Percentiles rank a stretch among this genome's conserved stretches.
Conservation (phyloP, 2,888 invertebrate species). For the Philereme transversata region DNA sequence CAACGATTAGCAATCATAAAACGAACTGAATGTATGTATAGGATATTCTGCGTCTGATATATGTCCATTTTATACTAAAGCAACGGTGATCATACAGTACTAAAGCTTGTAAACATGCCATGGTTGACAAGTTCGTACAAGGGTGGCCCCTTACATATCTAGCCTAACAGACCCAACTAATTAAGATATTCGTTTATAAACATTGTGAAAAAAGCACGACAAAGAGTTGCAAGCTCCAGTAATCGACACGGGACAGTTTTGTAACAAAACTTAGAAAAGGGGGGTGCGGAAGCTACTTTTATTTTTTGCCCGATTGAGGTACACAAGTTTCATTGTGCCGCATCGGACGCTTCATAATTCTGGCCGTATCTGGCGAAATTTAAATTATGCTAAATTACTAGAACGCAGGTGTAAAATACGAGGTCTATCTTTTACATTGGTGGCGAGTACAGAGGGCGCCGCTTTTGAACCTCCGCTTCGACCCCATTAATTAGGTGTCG, state of each 20-base stretch:
- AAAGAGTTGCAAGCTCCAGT: conserved; percentile 36
- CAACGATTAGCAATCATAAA: too few relatives aligned
- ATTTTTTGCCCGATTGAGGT: conserved; percentile 35
- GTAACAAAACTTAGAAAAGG: conserved; percentile 31
- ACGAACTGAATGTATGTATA: too few relatives aligned
- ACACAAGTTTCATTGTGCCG: conserved; percentile 36
- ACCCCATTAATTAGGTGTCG: conserved; percentile 60
- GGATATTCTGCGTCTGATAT: too few relatives aligned
- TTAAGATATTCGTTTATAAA: neutral
- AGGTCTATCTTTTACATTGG: conserved; percentile 51
- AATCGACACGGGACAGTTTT: conserved; percentile 33
- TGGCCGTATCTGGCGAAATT: conserved; percentile 49
- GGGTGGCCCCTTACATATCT: neutral
- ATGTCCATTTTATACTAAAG: neutral
- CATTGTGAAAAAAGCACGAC: too few relatives aligned
- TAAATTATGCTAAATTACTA: conserved; percentile 56
- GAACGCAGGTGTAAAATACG: conserved; percentile 60
- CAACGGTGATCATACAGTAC: conserved; percentile 7
- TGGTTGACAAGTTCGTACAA: conserved; percentile 1
- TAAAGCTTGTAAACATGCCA: conserved; percentile 9
- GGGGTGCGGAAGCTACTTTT: conserved; percentile 34
- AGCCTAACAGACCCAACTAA: neutral
- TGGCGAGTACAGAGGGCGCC: conserved; percentile 37
- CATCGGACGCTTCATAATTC: conserved; percentile 43
- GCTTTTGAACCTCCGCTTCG: conserved; percentile 40